phyloP scores from a whole-genome alignment of 2,888 invertebrate species.

The Leptinotarsa rubiginosa region DNA sequence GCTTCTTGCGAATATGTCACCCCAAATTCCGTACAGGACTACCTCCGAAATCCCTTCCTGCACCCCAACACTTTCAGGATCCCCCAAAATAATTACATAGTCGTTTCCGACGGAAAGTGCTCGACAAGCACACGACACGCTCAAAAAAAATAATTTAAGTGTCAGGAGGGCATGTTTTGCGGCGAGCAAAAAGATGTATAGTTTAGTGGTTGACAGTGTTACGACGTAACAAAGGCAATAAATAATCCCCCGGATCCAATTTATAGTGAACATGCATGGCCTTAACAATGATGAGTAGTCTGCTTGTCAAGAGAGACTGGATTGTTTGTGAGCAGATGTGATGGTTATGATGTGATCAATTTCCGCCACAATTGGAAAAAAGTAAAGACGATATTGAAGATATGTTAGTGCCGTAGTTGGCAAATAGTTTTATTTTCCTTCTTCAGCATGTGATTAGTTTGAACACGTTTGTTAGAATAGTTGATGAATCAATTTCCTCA shows the following conservation, averaged over 20 bases:
- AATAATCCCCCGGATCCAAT: slow-evolving; percentile 39
- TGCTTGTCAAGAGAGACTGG: slow-evolving; percentile 28
- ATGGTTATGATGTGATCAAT: slow-evolving; percentile 2
- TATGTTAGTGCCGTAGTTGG: no score
- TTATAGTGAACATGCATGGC: slow-evolving; percentile 31
- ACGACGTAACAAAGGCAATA: slow-evolving; percentile 43
- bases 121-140: slow-evolving; percentile 30
- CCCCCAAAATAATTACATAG: slow-evolving; percentile 26
- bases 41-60: slow-evolving; percentile 25
- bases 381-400: not conserved
- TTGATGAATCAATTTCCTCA: no score
- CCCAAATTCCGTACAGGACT: slow-evolving; percentile 13
- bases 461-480: no score
- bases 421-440: no score
- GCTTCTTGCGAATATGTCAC: slow-evolving; percentile 31
- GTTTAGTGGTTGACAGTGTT: slow-evolving; percentile 41
- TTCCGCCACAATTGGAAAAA: not conserved
- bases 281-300: slow-evolving; percentile 37
- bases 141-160: slow-evolving; percentile 40
- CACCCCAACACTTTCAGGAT: slow-evolving; percentile 18
- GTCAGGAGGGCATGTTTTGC: slow-evolving; percentile 42
- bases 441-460: no score
- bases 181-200: slow-evolving; percentile 44
- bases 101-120: slow-evolving; percentile 16
- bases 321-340: slow-evolving; percentile 22